Conservation (phyloP, 2,797 vertebrate species). For the Sebastes trivittatus region DNA sequence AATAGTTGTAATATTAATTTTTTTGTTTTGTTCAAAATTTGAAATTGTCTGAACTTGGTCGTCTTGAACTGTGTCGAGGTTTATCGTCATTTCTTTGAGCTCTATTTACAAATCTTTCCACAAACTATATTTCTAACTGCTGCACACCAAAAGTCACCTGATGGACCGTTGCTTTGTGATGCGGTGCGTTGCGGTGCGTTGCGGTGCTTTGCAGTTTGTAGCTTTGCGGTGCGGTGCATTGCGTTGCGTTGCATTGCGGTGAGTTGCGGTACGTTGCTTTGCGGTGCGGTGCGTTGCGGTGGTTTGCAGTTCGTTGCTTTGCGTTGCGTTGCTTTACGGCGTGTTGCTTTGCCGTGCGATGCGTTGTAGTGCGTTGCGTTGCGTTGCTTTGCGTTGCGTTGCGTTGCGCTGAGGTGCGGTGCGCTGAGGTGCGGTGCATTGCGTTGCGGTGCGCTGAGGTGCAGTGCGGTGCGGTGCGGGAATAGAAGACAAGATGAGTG, state of each 20-base stretch:
- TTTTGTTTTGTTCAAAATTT: neutral
- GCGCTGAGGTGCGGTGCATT: no score
- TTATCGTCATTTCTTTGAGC: neutral
- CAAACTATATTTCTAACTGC: neutral
- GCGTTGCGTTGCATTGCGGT: rapidly evolving
- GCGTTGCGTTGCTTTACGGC: rapidly evolving
- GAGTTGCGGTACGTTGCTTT: rapidly evolving
- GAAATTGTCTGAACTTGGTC: neutral
- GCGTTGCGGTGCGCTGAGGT: rapidly evolving
- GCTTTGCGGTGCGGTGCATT: no score
- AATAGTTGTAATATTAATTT: neutral
- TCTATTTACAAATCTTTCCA: neutral
- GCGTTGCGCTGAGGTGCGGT: rapidly evolving
- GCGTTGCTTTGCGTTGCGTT: rapidly evolving
- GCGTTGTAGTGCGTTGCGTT: rapidly evolving
- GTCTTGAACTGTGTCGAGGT: neutral
- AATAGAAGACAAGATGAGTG: no score
- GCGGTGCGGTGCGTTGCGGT: no score
- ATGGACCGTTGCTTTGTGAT: no score
- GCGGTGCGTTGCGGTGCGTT: no score
- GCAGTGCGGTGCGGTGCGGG: no score
- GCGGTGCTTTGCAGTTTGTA: no score
- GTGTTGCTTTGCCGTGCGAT: rapidly evolving
- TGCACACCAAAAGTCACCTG: neutral
- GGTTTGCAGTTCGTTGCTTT: no score